Base-by-base conservation (phyloP, 2,113 vertebrate species). In the Anser brachyrhynchus region DNA sequence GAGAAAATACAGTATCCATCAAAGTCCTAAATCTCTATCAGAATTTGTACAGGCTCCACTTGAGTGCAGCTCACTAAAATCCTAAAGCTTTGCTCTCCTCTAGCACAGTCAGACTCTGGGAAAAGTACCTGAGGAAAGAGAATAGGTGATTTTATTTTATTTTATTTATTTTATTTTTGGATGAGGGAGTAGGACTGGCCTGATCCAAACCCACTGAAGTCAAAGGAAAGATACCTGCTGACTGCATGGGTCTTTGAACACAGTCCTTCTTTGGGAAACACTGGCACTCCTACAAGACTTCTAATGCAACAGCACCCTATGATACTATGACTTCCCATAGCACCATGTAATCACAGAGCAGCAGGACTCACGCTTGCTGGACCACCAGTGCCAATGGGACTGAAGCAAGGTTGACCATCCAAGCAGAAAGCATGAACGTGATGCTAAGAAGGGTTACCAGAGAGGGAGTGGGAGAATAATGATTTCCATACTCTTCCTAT, bases 361-460 rank as follows among this genome's bases (percentile, higher is more conserved):
- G 55, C 26, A 43, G 67, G 54, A 41, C 19, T 73, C 37, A 2
- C 1, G 3, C 8, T 6, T 16, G 10, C n/a, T 64, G 21, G 58
- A 77, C 28, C 31, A 28, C 13, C 39, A n/a, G 20, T 4, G 4
- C 39, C 23, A 46, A 7, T n/a, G 46, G 41, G 13, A 33, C 31
- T 31, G n/a, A 55, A 70, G 76, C 59, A 66, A 10, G 37, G 41
- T 4, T 39, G 44, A 22, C 20, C 29, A 9, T 10, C 23, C 17
- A 7, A 13, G 31, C 71, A 43, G 71, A 82, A 62, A 72, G 31
- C 26, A 52, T 19, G n/a, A n/a, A 22, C 35, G 14, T 1, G 2
- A 28, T 0, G 0, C 37, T 20, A 26, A 29, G 49, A 1, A 54
- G 25, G 6, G 15, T 3, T 57, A 67, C 61, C 12, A 19, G 39